phyloP scores from a whole-genome alignment of 2,888 invertebrate species.

The Villa cingulata region DNA sequence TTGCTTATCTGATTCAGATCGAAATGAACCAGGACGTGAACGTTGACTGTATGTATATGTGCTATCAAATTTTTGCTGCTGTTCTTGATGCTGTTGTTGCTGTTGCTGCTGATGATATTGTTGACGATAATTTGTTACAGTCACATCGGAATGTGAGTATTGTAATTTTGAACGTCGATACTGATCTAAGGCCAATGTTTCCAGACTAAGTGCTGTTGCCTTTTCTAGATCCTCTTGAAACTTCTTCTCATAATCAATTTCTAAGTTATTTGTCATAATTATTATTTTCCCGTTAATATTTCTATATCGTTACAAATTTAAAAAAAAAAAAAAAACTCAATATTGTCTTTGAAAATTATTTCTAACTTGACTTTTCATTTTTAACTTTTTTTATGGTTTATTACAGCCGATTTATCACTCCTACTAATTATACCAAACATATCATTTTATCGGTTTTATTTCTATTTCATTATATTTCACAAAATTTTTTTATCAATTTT shows the following conservation, averaged over 20 bases:
- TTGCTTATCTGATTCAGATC: slow-evolving; percentile 26
- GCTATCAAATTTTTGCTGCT: background rate
- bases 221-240: slow-evolving; percentile 77
- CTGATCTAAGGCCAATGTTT: slow-evolving; percentile 71
- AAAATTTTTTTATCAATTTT: too few species aligned
- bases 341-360: too few species aligned
- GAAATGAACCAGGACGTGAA: slow-evolving; percentile 41
- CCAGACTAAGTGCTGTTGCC: slow-evolving; percentile 75
- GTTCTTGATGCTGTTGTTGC: background rate
- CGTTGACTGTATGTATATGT: background rate
- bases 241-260: slow-evolving; percentile 60
- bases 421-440: too few species aligned
- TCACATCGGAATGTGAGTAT: slow-evolving; percentile 10
- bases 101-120: background rate
- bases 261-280: slow-evolving; percentile 32
- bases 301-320: too few species aligned
- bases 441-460: too few species aligned
- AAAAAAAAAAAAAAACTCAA: too few species aligned
- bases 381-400: too few species aligned
- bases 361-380: too few species aligned
- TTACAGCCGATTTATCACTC: too few species aligned
- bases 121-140: background rate
- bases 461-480: too few species aligned
- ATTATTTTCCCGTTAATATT: too few species aligned
- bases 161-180: slow-evolving; percentile 51